These are phyloP conservation scores for Thunnus thynnus DNA, from an alignment of 2,113 vertebrate genomes.

Conservation along the genomic window DNA sequence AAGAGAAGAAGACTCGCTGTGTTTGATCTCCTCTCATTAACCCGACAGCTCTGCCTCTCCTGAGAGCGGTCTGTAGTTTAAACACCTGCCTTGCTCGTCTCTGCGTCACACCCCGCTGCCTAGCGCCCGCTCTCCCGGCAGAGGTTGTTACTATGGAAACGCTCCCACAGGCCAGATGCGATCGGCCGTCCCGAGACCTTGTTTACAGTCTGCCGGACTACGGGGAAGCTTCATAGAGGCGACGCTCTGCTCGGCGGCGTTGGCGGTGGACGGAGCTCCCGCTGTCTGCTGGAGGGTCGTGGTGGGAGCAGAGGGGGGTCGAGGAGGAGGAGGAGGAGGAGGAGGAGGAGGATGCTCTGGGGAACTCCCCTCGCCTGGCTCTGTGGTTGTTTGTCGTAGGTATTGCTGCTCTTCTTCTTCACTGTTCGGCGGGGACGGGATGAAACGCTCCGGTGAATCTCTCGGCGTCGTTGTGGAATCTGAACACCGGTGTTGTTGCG, in stretches of 20 bases:
- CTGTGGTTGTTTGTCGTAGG: slow-evolving; percentile 90
- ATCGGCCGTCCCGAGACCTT: slow-evolving; percentile 74
- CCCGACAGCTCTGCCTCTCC: not conserved
- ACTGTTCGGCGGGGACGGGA: too few species aligned
- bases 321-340: slow-evolving; percentile 33
- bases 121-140: slow-evolving; percentile 71
- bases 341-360: slow-evolving; percentile 84
- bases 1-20: too few species aligned
- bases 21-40: not conserved
- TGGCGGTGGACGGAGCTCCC: not conserved
- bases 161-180: slow-evolving; percentile 60
- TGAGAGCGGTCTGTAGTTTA: slow-evolving; percentile 22
- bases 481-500: not conserved
- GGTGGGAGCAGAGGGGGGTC: slow-evolving; percentile 59
- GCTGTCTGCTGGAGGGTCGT: not conserved
- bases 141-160: slow-evolving; percentile 85
- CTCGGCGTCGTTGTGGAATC: not conserved
- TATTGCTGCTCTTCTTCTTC: slow-evolving; percentile 63
- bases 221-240: not conserved
- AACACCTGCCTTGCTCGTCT: slow-evolving; percentile 10
- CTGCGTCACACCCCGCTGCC: slow-evolving; percentile 75
- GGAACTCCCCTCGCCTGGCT: slow-evolving; percentile 87
- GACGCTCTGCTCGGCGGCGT: not conserved
- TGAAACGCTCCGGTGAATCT: too few species aligned
- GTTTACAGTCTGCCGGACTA: slow-evolving; percentile 71